Evolutionary conservation across 2,888 invertebrate species (phyloP), one percentile per base, ranked within the genome.

Genomic region (Archaeoteleia sp.): DNA sequence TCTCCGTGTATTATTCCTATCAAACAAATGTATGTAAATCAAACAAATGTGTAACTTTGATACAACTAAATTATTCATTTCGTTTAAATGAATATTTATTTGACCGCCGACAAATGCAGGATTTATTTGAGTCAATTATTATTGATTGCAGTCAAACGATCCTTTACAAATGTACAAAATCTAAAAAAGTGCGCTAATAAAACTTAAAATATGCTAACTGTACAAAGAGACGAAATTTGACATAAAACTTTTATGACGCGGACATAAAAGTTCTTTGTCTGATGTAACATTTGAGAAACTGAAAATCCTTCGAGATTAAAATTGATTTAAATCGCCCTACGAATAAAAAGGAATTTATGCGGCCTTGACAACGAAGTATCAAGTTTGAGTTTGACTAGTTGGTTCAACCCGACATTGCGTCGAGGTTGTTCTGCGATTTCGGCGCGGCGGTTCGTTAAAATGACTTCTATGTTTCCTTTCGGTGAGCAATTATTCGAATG

Each of bases 401-500:
- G 39, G 58, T 45, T 53, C 49, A 42, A 51, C 46, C 20, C 27
- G 12, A 14, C 15, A 40, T 40, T 40, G 9, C 40, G 25, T 34
- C 49, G 67, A 54, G 20, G 20, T 5, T 5, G 20, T 13, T 27
- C 8, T 14, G 13, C 27, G 27, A 42, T 42, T 42, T 42, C 29
- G 42, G 15, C 43, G 15, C 13, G 43, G 48, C 65, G 32, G 39
- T 65, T 57, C 37, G 65, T 60, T 63, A 23, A 68, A 60, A 48
- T 58, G 58, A 43, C 53, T 55, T 61, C 58, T 60, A 54, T 63
- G 17, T 70, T 67, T 60, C 65, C 54, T 61, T 63, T 61, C 69
- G 67, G 49, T 20, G 61, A 57, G 54, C 69, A 67, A 71, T 71
- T 71, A 69, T 69, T 67, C 62, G 70, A 71, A 71, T 67, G 57